Conservation (phyloP, 2,797 vertebrate species). For the Urophycis tenuis region DNA sequence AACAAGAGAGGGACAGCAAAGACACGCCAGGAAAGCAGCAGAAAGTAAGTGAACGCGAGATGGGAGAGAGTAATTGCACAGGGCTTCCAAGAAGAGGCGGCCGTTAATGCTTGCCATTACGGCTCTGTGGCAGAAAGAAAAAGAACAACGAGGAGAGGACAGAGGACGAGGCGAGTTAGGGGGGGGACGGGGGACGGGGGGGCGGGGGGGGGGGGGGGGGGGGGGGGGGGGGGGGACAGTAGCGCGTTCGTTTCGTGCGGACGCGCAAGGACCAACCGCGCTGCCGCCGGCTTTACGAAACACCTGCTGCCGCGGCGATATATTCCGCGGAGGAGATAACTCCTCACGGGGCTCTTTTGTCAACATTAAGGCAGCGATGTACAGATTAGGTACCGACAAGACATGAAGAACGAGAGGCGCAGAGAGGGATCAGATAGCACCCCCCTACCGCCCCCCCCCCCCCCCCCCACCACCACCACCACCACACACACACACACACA, state of each 20-base stretch:
- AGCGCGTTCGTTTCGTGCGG: not conserved
- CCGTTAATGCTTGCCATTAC: not conserved
- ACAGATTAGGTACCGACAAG: not conserved
- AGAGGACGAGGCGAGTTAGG: not conserved
- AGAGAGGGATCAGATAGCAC: conserved; percentile 19
- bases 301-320: conserved; percentile 4
- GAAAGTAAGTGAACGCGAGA: too few relatives aligned
- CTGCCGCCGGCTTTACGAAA: not conserved
- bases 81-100: not conserved
- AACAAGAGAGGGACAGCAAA: not conserved
- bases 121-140: not conserved
- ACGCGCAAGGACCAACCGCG: not conserved
- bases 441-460: conserved; percentile 35
- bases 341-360: conserved; percentile 46
- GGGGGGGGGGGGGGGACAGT: not conserved
- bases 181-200: not conserved
- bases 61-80: not conserved
- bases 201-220: not conserved
- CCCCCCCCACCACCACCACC: not conserved
- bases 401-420: conserved; percentile 2
- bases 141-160: not conserved
- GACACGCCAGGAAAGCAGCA: too few relatives aligned
- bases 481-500: not conserved
- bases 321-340: conserved; percentile 42
- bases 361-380: conserved; percentile 45